A percentile compares a stretch with the other conserved stretches of the same genome.
phyloP scores from a whole-genome alignment of 2,113 vertebrate genomes.

The Phasianus colchicus region DNA sequence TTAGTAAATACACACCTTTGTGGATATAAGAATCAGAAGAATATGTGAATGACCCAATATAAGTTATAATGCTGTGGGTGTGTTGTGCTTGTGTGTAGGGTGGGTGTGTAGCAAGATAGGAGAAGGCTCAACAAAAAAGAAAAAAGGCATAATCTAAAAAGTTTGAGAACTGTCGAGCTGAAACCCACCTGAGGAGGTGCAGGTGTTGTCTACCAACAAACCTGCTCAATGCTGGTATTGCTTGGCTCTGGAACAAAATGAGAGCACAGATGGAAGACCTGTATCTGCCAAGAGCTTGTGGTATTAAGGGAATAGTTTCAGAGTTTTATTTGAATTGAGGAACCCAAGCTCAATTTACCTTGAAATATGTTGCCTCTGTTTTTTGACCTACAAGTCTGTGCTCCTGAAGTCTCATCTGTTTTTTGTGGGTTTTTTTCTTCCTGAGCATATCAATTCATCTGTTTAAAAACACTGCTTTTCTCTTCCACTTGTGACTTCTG shows the following conservation, averaged over 20 bases:
- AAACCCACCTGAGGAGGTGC: background rate
- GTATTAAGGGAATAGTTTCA: background rate
- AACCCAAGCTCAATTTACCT: background rate
- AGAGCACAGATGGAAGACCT: background rate
- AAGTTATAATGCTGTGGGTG: background rate
- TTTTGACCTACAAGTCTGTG: background rate
- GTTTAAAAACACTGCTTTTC: background rate
- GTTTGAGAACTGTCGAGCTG: background rate
- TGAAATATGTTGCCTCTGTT: background rate
- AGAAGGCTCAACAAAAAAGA: background rate
- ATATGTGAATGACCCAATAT: fast-evolving
- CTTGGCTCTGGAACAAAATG: background rate
- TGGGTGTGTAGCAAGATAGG: fast-evolving
- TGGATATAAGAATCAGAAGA: background rate
- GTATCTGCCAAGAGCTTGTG: background rate
- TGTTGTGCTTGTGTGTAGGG: background rate
- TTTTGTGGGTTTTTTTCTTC: background rate
- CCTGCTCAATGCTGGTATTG: background rate
- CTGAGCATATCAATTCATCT: fast-evolving
- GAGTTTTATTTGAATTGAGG: background rate
- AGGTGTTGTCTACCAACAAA: background rate
- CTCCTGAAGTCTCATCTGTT: background rate
- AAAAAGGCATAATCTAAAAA: background rate
- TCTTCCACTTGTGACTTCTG: background rate
- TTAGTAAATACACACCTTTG: fast-evolving